A percentile compares a stretch with the other conserved stretches of the same genome.
phyloP scores from a whole-genome alignment of 2,888 invertebrate genomes.

The Mesochorus sp. region DNA sequence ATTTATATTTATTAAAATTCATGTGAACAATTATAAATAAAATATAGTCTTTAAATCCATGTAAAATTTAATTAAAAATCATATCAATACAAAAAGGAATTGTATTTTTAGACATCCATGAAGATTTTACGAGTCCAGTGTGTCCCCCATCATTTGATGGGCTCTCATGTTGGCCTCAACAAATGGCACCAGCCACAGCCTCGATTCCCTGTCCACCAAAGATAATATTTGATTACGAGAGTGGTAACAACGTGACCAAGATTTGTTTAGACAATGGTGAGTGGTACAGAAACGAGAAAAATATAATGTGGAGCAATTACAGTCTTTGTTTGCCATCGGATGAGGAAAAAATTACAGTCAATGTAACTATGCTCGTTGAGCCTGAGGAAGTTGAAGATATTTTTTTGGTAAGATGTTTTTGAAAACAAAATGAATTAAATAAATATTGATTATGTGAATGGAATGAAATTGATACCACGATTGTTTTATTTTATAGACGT shows the following conservation, averaged over 20 bases:
- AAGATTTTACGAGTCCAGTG: slow-evolving; percentile 49
- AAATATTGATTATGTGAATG: too few species aligned
- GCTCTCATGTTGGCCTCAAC: slow-evolving; percentile 83
- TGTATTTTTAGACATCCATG: slow-evolving; percentile 42
- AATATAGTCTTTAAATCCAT: too few species aligned
- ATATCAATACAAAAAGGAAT: background rate
- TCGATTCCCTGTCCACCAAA: slow-evolving; percentile 81
- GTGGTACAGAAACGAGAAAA: slow-evolving; percentile 81
- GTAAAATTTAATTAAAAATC: slow-evolving; percentile 3
- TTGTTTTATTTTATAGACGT: slow-evolving; percentile 77
- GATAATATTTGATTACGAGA: slow-evolving; percentile 60
- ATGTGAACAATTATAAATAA: too few species aligned
- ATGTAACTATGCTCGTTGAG: too few species aligned
- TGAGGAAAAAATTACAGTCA: too few species aligned
- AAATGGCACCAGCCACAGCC: slow-evolving; percentile 80
- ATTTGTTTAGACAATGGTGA: slow-evolving; percentile 82
- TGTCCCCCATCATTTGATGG: slow-evolving; percentile 84
- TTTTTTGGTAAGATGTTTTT: too few species aligned
- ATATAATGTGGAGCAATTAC: slow-evolving; percentile 83
- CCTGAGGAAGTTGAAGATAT: too few species aligned
- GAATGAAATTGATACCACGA: too few species aligned
- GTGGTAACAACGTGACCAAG: slow-evolving; percentile 70
- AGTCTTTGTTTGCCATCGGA: slow-evolving; percentile 80
- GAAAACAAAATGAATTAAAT: too few species aligned
- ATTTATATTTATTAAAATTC: too few species aligned